Evolutionary conservation across 2,797 vertebrate genomes (phyloP).

Genomic region (Enteromius anoplus): DNA sequence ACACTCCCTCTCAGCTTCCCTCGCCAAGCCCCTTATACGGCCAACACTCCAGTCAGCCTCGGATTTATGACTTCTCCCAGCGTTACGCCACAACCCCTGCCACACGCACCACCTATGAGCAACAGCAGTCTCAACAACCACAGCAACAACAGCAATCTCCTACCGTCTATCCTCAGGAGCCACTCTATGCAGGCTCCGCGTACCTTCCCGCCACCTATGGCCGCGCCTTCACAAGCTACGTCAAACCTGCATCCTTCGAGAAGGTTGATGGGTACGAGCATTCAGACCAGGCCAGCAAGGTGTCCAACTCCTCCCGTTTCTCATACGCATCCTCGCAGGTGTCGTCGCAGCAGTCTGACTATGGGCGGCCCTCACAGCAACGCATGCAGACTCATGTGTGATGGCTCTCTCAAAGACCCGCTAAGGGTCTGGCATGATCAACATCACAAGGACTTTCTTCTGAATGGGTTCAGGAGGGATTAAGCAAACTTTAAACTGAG

Average conservation of each 20-base stretch:
- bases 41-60: conserved; percentile 79
- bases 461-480: conserved; percentile 62
- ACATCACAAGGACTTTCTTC: conserved; percentile 64
- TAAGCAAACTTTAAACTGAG: conserved; percentile 13
- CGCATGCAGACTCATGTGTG: conserved; percentile 95
- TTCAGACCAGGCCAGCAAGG: conserved; percentile 84
- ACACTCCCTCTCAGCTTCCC: conserved; percentile 81
- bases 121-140: conserved; percentile 72
- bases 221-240: conserved; percentile 87
- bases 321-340: conserved; percentile 86
- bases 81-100: conserved; percentile 82
- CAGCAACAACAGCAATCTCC: conserved; percentile 62
- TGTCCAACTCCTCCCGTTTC: conserved; percentile 82
- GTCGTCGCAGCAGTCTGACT: conserved; percentile 85
- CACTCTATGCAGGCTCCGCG: conserved; percentile 76
- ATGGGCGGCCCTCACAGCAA: conserved; percentile 82
- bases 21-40: conserved; percentile 81
- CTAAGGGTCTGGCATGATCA: conserved; percentile 51
- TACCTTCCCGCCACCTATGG: conserved; percentile 86
- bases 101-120: conserved; percentile 76
- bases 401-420: conserved; percentile 58
- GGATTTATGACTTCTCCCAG: conserved; percentile 82
- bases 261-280: conserved; percentile 83
- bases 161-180: conserved; percentile 76
- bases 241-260: conserved; percentile 84